A percentile compares a stretch with the other conserved stretches of the same genome.
Conservation (phyloP, 2,113 vertebrate species). For the Ibidorhyncha struthersii region DNA sequence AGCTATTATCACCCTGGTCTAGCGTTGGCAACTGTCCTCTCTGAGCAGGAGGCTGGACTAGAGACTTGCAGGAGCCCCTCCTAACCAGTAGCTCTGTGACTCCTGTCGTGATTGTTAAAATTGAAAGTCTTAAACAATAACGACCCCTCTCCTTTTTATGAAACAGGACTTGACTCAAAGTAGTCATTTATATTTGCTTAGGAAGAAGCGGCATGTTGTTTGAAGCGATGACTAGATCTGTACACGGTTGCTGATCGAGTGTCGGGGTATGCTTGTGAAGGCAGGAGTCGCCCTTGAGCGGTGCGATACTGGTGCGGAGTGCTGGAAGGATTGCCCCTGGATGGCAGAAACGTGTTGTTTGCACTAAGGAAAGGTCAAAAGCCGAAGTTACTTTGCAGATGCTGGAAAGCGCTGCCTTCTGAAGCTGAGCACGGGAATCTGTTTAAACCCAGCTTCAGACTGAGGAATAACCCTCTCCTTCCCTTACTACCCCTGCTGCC, state of each 20-base stretch:
- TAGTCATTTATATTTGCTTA: neutral
- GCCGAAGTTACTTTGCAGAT: neutral
- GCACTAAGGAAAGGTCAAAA: neutral
- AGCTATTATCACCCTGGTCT: neutral
- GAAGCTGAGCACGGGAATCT: neutral
- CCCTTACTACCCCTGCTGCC: neutral
- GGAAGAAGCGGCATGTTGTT: neutral
- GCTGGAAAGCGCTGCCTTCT: neutral
- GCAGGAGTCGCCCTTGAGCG: neutral
- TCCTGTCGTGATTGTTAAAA: neutral
- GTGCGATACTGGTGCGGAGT: neutral
- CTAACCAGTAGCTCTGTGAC: neutral
- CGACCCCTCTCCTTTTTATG: neutral
- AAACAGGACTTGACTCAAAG: neutral
- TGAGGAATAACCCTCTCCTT: neutral
- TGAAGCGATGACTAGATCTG: neutral
- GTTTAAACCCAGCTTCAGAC: neutral
- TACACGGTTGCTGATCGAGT: no score
- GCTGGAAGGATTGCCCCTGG: neutral
- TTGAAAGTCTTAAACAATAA: neutral
- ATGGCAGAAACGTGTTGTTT: neutral
- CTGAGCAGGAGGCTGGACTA: neutral
- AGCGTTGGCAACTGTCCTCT: neutral
- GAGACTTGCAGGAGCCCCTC: neutral
- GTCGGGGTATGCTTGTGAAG: fast-evolving